These are phyloP conservation scores for Syrphus vitripennis DNA, from an alignment of 2,888 invertebrate species.

Conservation along the genomic window DNA sequence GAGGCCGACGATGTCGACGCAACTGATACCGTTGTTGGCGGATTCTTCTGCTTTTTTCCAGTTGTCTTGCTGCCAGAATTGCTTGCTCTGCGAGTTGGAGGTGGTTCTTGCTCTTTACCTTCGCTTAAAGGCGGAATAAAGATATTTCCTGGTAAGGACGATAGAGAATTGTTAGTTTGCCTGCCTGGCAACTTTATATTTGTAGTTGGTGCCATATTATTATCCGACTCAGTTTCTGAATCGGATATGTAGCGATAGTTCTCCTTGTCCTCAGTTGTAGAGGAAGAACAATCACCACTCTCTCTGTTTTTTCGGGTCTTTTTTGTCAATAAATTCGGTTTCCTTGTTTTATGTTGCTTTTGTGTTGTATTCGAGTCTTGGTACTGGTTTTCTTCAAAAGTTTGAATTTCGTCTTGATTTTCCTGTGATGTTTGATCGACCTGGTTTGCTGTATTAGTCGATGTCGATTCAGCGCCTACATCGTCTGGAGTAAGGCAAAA, in stretches of 20 bases:
- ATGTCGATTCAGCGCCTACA: slow-evolving; percentile 71
- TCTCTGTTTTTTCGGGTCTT: slow-evolving; percentile 30
- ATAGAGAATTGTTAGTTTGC: slow-evolving; percentile 93
- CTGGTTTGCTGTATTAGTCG: slow-evolving; percentile 53
- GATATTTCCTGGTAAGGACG: slow-evolving; percentile 92
- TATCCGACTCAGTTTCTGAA: slow-evolving; percentile 61
- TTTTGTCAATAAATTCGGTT: slow-evolving; percentile 28
- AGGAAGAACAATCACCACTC: slow-evolving; percentile 65
- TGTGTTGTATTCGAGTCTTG: slow-evolving; percentile 5
- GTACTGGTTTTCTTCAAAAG: neutral
- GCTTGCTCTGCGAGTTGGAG: slow-evolving; percentile 35
- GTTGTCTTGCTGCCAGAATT: slow-evolving; percentile 47
- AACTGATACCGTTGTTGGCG: slow-evolving; percentile 11
- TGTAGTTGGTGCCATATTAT: slow-evolving; percentile 79
- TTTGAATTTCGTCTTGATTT: slow-evolving; percentile 72
- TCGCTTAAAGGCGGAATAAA: slow-evolving; percentile 83
- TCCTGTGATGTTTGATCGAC: slow-evolving; percentile 72
- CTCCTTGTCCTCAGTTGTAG: slow-evolving; percentile 64
- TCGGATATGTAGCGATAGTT: slow-evolving; percentile 63
- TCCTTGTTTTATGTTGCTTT: slow-evolving; percentile 41
- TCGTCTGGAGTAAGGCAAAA: slow-evolving; percentile 80
- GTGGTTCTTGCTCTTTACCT: slow-evolving; percentile 61
- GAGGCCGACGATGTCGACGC: slow-evolving; percentile 50
- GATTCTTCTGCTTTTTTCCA: slow-evolving; percentile 63
- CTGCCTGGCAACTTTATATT: slow-evolving; percentile 84